Base-by-base conservation (phyloP, 2,888 invertebrate species). In the Hirtodrosophila alboralis region DNA sequence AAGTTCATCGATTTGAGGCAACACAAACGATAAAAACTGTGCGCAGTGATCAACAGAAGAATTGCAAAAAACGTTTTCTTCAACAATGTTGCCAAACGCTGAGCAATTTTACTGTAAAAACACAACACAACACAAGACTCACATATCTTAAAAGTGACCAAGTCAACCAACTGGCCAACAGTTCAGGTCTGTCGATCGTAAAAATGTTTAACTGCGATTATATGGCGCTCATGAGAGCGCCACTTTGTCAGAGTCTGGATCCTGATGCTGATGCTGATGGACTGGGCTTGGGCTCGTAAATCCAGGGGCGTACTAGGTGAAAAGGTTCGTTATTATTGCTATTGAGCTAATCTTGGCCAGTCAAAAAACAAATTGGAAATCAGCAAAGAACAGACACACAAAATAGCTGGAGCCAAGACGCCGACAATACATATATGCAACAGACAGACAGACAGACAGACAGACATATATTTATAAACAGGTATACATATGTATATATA, bases 131-230 rank as follows among this genome's bases (percentile, higher is more conserved):
- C 58, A 30, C 33, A 59, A 14, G 21, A 49, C 27, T 56, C 34
- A 18, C 18, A 47, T 30, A 53, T 47, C 48, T 51, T 31, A 61
- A 52, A 56, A 12, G 23, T 40, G 61, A 10, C 45, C 57, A 58
- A 77, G 14, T 60, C n/a, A 41, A 47, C 41, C 62, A 47, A 54
- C 67, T 51, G 23, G 6, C 66, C 68, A 52, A 18, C 18, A 21
- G 43, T 34, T 10, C 41, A 52, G 33, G 34, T 33, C 23, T 47
- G 54, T 14, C 34, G 78, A 67, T 87, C 87, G 77, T 86, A 86
- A 87, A 86, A 87, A 79, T 86, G 87, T 86, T 87, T 83, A 69
- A 83, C 86, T 85, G 83, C 84, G 77, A 84, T 86, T 86, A 86
- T 86, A 87, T 86, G 85, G 88, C 85, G 85, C 88, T 85, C 85